phyloP scores from a whole-genome alignment of 1,140 invertebrate genomes.

The Vanessa tameamea region DNA sequence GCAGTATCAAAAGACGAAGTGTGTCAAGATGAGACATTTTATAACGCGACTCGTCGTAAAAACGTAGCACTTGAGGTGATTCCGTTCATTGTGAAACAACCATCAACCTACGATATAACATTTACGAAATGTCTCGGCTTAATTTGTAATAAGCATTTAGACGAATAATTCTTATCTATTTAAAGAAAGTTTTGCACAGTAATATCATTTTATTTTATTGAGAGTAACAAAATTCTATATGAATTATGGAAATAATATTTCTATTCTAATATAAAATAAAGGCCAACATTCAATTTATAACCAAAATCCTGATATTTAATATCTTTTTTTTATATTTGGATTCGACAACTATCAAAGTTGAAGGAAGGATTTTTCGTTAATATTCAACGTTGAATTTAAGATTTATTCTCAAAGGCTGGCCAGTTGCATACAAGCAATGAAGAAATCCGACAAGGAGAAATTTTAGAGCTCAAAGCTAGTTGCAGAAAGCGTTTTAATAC shows the following conservation, averaged over 20 bases:
- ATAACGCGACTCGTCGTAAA: conserved; percentile 41
- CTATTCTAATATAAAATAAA: too few species aligned
- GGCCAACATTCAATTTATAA: too few species aligned
- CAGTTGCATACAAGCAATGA: conserved; percentile 21
- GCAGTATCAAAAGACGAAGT: conserved; percentile 45
- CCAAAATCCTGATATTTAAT: too few species aligned
- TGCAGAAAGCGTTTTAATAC: conserved; percentile 25
- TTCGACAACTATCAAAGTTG: not conserved
- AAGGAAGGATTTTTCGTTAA: not conserved
- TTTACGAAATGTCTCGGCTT: conserved; percentile 9
- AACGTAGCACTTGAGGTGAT: conserved; percentile 43
- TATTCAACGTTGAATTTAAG: conserved; percentile 25
- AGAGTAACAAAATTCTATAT: too few species aligned
- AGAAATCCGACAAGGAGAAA: conserved; percentile 27
- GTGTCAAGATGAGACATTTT: conserved; percentile 60
- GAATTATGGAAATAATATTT: too few species aligned
- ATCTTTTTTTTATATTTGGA: not conserved
- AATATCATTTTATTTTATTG: too few species aligned
- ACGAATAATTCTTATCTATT: not conserved
- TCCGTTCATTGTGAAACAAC: conserved; percentile 26
- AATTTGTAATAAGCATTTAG: not conserved
- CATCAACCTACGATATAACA: conserved; percentile 11
- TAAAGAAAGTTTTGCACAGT: too few species aligned
- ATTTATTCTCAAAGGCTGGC: conserved; percentile 25
- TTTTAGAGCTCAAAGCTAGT: conserved; percentile 27